Conservation (phyloP, 2,888 invertebrate genomes). For the Eupithecia pulchellata region DNA sequence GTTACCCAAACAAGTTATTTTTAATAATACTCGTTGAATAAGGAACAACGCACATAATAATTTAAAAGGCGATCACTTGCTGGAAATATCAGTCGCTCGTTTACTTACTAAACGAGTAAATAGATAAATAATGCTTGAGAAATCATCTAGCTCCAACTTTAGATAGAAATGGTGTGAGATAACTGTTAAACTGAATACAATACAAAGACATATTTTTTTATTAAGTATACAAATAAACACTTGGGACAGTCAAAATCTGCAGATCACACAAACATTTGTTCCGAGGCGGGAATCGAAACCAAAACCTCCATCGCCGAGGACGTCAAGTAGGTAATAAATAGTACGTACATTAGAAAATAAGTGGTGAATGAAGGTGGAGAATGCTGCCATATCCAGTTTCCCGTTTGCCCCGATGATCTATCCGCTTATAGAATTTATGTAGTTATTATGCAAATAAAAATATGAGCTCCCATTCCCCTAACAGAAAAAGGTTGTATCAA, state of each 20-base stretch:
- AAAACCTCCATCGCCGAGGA: neutral
- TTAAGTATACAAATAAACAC: neutral
- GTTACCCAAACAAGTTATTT: neutral
- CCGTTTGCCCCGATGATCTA: neutral
- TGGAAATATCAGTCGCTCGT: neutral
- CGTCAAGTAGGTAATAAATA: neutral
- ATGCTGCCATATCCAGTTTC: neutral
- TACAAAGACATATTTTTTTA: neutral
- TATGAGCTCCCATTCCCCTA: constrained; percentile 4
- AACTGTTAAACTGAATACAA: too few relatives aligned
- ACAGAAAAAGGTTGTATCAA: constrained; percentile 22
- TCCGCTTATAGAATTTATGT: constrained; percentile 3
- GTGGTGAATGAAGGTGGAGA: neutral
- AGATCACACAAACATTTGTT: neutral
- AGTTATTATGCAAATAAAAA: neutral
- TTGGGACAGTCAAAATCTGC: neutral
- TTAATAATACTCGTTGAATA: neutral
- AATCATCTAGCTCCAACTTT: too few relatives aligned
- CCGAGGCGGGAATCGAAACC: neutral
- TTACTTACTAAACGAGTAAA: neutral
- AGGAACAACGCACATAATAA: neutral
- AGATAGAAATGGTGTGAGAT: neutral
- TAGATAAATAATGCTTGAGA: neutral
- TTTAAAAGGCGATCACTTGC: neutral
- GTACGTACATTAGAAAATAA: neutral